These are phyloP conservation scores for Desmophyllum pertusum DNA, from an alignment of 92 coral and sea anemone genomes.

Conservation along the genomic window DNA sequence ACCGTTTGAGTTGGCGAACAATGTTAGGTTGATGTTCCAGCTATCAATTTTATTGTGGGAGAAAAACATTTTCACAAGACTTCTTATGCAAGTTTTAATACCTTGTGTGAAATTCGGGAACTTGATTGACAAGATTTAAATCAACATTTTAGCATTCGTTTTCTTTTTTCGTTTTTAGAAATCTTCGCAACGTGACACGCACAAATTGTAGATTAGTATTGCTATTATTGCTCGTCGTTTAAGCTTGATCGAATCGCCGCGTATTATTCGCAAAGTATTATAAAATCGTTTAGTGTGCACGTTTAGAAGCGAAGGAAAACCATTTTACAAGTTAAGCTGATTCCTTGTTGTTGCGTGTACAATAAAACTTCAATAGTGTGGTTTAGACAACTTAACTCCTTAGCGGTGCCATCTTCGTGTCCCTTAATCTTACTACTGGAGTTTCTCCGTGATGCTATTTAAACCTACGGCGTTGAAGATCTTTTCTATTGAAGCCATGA, in stretches of 20 bases:
- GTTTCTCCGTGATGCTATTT: not conserved
- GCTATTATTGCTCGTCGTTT: not conserved
- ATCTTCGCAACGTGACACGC: not conserved
- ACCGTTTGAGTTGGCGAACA: not conserved
- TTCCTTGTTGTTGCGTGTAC: slow-evolving; percentile 12
- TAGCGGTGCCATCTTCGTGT: not conserved
- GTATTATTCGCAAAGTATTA: not conserved
- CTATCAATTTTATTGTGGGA: not conserved
- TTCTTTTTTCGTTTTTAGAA: not conserved
- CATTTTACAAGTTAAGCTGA: not conserved
- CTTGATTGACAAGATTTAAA: not conserved
- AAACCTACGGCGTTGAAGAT: not conserved
- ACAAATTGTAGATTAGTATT: not conserved
- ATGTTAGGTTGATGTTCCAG: not conserved
- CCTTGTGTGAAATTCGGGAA: not conserved
- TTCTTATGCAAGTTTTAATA: not conserved
- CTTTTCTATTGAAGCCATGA: not conserved
- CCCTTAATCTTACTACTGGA: not conserved
- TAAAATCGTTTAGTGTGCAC: not conserved
- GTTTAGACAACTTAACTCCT: not conserved
- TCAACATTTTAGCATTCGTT: slow-evolving; percentile 3
- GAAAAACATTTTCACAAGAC: not conserved
- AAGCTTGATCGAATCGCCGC: not conserved
- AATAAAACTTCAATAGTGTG: slow-evolving; percentile 6
- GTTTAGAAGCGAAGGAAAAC: not conserved